Conservation (phyloP, 1,140 invertebrate genomes). For the Heliconius congener region DNA sequence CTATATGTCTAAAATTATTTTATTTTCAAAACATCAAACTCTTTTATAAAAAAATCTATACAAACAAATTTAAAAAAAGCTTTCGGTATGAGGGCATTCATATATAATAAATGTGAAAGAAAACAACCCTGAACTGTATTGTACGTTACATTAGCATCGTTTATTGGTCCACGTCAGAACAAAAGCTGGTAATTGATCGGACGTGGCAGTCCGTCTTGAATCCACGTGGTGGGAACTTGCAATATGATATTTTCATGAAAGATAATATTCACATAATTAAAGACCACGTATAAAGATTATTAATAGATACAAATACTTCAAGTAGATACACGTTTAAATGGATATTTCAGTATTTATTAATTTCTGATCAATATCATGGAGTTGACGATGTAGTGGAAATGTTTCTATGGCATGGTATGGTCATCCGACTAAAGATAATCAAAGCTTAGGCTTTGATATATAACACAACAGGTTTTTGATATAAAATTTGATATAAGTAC, state of each 20-base stretch:
- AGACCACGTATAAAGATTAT: not conserved
- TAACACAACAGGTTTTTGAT: too few relatives aligned
- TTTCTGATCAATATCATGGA: not conserved
- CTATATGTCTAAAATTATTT: not conserved
- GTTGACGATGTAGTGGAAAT: not conserved
- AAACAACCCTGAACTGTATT: not conserved
- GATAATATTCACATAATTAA: conserved; percentile 43
- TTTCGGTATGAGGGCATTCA: not conserved
- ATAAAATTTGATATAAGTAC: too few relatives aligned
- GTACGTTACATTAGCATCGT: conserved; percentile 1
- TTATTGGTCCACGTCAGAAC: conserved; percentile 58
- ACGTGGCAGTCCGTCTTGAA: conserved; percentile 40
- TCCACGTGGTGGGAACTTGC: conserved; percentile 51
- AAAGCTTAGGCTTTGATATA: too few relatives aligned
- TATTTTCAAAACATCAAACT: not conserved
- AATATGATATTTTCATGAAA: conserved; percentile 42
- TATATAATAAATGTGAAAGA: not conserved
- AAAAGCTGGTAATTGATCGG: conserved; percentile 45
- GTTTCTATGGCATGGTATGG: not conserved
- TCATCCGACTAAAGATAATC: too few relatives aligned
- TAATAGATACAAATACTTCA: not conserved
- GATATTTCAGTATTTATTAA: conserved; percentile 32
- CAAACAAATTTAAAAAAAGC: not conserved
- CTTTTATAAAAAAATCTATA: not conserved
- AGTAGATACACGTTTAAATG: not conserved